Base-by-base conservation (phyloP, 2,113 vertebrate genomes). In the Forbesichthys agassizii region DNA sequence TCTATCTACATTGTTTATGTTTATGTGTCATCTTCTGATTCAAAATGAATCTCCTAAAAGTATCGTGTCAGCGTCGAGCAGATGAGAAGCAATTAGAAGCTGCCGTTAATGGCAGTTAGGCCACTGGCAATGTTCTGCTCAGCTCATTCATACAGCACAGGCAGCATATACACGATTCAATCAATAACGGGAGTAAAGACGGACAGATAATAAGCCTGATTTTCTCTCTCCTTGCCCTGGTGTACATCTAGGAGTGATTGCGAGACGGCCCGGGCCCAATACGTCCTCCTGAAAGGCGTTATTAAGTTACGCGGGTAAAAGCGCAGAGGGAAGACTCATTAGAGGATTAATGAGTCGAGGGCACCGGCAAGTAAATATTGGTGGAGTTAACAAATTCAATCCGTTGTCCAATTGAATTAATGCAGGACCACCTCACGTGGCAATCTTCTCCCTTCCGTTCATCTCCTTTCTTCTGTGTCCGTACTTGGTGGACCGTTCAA, bases 341-440 rank as follows among this genome's bases (percentile, higher is more conserved):
- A 82, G 81, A 68, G 89, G 87, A 93, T 88, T 92, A 94, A 92
- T 93, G 92, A 92, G 85, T 48, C 47, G 61, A 33, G 59, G 81
- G 80, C 80, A 78, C 84, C 33, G 46, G 64, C 75, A 33, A 91
- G 87, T 78, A 91, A 90, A 92, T 90, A 92, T 86, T 79, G 85
- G 85, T 77, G 67, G 74, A 80, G 87, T 86, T 88, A 90, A 93
- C 88, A 83, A 87, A 85, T 69, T 64, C 12, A 85, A 88, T 84
- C 84, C 64, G 68, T 65, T 80, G 81, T 79, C 79, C 52, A 33
- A 86, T 85, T 85, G 69, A 87, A 87, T 91, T 85, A 90, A 74
- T 64, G 59, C 20, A 47, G 59, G 74, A 42, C 59, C 59, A 73
- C 27, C 68, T 69, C 71, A 63, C 42, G 18, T 67, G 70, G 61